Percentiles rank a stretch among this genome's conserved stretches.
These are phyloP conservation scores for Thera britannica DNA, from an alignment of 2,888 invertebrate genomes.

Conservation along the genomic window DNA sequence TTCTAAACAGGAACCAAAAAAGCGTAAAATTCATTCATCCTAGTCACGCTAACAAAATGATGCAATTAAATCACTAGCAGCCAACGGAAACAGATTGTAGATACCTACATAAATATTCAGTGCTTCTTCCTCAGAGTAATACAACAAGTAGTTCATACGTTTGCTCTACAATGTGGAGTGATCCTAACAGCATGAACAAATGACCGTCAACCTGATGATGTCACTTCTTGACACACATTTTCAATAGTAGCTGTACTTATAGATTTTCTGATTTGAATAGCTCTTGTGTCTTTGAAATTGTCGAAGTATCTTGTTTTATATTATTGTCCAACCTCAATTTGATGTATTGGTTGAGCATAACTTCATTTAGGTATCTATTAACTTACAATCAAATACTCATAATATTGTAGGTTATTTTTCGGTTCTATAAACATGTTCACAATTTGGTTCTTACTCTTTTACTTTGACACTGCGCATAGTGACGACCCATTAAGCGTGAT, in stretches of 20 bases:
- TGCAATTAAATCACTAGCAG: slow-evolving; percentile 43
- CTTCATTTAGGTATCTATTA: neutral
- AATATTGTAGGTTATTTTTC: neutral
- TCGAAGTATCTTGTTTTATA: neutral
- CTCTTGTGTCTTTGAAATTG: neutral
- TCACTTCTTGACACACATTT: neutral
- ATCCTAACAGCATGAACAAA: neutral
- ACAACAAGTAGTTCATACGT: neutral
- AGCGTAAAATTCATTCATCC: slow-evolving; percentile 6
- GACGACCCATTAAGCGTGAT: slow-evolving; percentile 16
- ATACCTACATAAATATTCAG: slow-evolving; percentile 43
- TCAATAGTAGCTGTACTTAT: neutral
- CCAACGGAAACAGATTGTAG: slow-evolving; percentile 44
- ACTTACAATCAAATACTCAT: neutral
- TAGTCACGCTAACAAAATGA: slow-evolving; percentile 29
- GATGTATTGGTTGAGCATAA: too few species aligned
- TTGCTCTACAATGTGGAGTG: neutral
- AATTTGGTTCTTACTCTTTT: neutral
- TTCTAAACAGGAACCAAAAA: neutral
- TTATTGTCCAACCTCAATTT: too few species aligned
- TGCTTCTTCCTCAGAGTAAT: slow-evolving; percentile 1
- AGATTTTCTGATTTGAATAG: slow-evolving; percentile 2
- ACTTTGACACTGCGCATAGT: slow-evolving; percentile 5
- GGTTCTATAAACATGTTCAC: neutral
- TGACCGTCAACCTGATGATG: neutral